Base-by-base conservation (phyloP, 2,888 invertebrate genomes). In the Sarcophaga caerulescens region DNA sequence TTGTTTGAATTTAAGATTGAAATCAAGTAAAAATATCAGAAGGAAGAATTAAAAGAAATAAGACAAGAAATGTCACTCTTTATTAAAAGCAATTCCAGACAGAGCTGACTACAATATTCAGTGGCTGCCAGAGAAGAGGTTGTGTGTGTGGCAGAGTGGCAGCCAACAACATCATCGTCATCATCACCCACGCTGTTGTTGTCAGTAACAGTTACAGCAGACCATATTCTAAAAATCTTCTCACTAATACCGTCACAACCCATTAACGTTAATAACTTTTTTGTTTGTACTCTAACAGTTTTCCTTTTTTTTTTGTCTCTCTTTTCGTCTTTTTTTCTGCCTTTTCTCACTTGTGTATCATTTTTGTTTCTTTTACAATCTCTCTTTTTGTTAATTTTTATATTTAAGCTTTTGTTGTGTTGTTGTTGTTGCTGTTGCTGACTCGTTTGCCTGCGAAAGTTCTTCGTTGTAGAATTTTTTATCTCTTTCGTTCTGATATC, bases 231-330 rank as follows among this genome's bases (percentile, higher is more conserved):
- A 65, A 83, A 85, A 80, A 77, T 23, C 59, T 59, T 83, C 47
- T 70, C 62, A 83, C 78, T 84, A 86, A 84, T 77, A 81, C 86
- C 81, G 66, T 86, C 84, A 81, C 70, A 84, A 81, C 60, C 81
- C 70, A 86, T 86, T 86, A 86, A 75, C 77, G 81, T 86, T 84
- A 86, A 84, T 84, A 86, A 81, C 78, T 86, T 86, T 86, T 47
- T 81, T 84, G 78, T 75, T 81, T 81, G 84, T 78, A 14, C 68
- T 75, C 12, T 47, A 84, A 35, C n/a, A 66, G 44, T 69, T 79
- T 76, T 68, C 59, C 14, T 45, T 68, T 12, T 45, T 68, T 12
- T 45, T n/a, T 62, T 52, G 47, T 45, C 57, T 11, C 65, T 66
- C 23, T 63, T 59, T 19, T 14, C 14, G 47, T 14, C 14, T 47